Conservation (phyloP, 2,888 invertebrate genomes). For the Villa cingulata region DNA sequence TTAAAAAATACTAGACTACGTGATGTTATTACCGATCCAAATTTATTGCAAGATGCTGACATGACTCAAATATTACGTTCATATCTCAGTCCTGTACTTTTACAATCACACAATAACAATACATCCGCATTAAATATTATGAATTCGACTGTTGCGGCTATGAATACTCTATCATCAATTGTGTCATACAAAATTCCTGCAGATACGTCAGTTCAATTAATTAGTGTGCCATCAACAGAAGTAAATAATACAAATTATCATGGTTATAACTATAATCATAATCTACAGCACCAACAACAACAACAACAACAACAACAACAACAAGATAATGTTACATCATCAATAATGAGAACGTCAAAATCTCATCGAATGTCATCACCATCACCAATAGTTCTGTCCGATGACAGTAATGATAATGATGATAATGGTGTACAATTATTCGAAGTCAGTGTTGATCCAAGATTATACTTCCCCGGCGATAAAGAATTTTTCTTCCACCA, state of each 20-base stretch:
- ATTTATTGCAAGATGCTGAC: conserved; percentile 32
- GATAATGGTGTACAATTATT: conserved; percentile 15
- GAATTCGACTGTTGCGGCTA: conserved; percentile 11
- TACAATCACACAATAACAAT: conserved; percentile 3
- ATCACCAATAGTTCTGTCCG: not conserved
- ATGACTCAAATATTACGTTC: conserved; percentile 32
- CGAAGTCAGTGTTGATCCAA: conserved; percentile 19
- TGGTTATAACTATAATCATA: conserved; percentile 1
- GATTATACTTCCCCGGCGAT: conserved; percentile 15
- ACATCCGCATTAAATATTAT: conserved; percentile 17
- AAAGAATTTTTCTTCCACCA: conserved; percentile 3
- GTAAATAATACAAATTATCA: conserved; percentile 11
- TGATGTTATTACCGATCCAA: conserved; percentile 29
- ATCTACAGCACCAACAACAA: conserved; percentile 14
- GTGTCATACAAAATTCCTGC: conserved; percentile 33
- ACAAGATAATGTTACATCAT: not conserved
- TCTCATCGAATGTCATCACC: not conserved
- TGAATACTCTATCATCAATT: conserved; percentile 18
- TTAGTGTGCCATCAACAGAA: conserved; percentile 26
- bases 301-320: not conserved
- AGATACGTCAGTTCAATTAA: conserved; percentile 33
- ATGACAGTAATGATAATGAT: conserved; percentile 1
- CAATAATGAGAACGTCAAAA: not conserved
- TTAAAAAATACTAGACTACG: conserved; percentile 30
- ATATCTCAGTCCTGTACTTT: conserved; percentile 18